Conservation (phyloP, 2,797 vertebrate genomes). For the Anguilla marmorata region DNA sequence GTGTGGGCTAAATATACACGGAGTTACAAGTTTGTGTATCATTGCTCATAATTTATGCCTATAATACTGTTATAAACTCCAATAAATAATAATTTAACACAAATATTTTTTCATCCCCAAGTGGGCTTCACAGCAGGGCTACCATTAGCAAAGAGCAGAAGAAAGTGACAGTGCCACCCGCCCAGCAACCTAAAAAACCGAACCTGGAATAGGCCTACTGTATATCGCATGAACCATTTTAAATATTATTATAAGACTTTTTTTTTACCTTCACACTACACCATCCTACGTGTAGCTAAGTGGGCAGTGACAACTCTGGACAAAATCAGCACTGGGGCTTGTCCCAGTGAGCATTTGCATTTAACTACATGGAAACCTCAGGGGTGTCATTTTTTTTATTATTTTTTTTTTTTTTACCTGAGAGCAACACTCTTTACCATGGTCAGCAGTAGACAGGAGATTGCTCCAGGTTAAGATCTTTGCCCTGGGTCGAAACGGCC, state of each 20-base stretch:
- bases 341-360: background rate
- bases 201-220: background rate
- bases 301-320: background rate
- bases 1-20: too few relatives aligned
- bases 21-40: background rate
- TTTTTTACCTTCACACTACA: background rate
- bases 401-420: background rate
- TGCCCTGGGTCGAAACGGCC: background rate
- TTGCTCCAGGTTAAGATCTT: background rate
- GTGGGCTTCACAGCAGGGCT: background rate
- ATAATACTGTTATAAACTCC: background rate
- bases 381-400: background rate
- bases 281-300: background rate
- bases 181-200: background rate
- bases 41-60: background rate
- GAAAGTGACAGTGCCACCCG: background rate
- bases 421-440: background rate
- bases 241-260: background rate
- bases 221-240: background rate
- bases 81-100: background rate
- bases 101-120: background rate
- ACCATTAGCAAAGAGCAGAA: background rate
- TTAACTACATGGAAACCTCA: background rate
- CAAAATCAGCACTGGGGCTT: background rate
- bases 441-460: slow-evolving; percentile 11